These are phyloP conservation scores for Babyrousa celebensis DNA, from an alignment of 2,797 vertebrate genomes.

Conservation along the genomic window DNA sequence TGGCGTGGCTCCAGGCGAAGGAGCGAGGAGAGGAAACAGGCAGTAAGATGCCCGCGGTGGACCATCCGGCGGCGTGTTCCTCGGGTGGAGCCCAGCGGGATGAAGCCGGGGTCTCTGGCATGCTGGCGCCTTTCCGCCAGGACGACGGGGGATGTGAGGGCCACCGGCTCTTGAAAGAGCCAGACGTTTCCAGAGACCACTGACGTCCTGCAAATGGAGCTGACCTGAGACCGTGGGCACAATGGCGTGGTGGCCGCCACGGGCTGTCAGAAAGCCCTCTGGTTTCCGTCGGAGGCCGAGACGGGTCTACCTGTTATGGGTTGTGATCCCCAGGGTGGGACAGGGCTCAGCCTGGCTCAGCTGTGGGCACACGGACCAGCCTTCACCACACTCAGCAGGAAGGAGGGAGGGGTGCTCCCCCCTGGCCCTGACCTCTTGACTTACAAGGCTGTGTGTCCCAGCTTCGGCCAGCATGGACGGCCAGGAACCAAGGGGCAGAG, in stretches of 20 bases:
- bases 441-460: neutral
- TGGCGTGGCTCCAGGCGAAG: no score
- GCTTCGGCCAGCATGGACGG: rapidly evolving
- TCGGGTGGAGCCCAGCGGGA: neutral
- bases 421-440: neutral
- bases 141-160: rapidly evolving
- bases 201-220: rapidly evolving
- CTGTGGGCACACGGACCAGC: neutral
- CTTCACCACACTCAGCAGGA: rapidly evolving
- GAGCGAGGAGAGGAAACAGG: neutral
- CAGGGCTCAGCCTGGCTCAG: neutral
- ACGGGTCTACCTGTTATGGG: neutral
- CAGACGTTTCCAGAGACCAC: neutral
- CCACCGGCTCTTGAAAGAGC: neutral
- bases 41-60: rapidly evolving
- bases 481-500: rapidly evolving
- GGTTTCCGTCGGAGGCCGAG: neutral
- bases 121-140: rapidly evolving
- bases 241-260: rapidly evolving
- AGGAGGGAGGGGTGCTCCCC: neutral
- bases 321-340: neutral
- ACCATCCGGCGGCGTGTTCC: no score
- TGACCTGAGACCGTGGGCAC: rapidly evolving
- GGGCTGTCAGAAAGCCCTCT: neutral
- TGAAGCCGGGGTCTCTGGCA: rapidly evolving